Evolutionary conservation across 2,888 invertebrate species (phyloP).

Genomic region (Phorcus lineatus): DNA sequence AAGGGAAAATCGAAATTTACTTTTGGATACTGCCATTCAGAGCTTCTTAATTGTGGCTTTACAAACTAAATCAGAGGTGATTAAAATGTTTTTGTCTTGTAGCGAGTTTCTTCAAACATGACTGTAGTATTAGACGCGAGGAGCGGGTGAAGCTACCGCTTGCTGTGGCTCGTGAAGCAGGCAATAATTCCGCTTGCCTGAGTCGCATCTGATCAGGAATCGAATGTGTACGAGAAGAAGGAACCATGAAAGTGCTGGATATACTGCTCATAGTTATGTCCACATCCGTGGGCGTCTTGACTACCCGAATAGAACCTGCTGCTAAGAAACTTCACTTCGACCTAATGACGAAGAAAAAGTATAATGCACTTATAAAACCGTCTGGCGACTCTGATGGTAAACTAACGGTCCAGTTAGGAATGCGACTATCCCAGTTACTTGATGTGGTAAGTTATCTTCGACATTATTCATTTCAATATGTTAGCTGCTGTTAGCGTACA

Average conservation of each 20-base stretch:
- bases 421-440: constrained; percentile 95
- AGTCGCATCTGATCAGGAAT: constrained; percentile 8
- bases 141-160: not conserved
- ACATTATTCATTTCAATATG: not conserved
- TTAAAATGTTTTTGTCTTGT: constrained; percentile 1
- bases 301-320: constrained; percentile 81
- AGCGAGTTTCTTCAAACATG: not conserved
- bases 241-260: not conserved
- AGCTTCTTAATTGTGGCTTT: not conserved
- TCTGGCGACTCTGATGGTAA: constrained; percentile 93
- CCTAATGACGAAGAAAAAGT: constrained; percentile 87
- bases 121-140: not conserved
- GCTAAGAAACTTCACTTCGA: constrained; percentile 97
- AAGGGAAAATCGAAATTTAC: constrained; percentile 2
- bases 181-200: constrained; percentile 10
- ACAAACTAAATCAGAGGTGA: not conserved
- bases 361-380: constrained; percentile 90
- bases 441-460: constrained; percentile 88
- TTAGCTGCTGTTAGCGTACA: not conserved
- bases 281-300: not conserved
- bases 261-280: not conserved
- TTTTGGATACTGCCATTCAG: not conserved
- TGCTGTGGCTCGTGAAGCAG: not conserved
- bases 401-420: constrained; percentile 92
- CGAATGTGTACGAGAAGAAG: not conserved